Conservation (phyloP, 2,888 invertebrate species). For the Pammene aurita region DNA sequence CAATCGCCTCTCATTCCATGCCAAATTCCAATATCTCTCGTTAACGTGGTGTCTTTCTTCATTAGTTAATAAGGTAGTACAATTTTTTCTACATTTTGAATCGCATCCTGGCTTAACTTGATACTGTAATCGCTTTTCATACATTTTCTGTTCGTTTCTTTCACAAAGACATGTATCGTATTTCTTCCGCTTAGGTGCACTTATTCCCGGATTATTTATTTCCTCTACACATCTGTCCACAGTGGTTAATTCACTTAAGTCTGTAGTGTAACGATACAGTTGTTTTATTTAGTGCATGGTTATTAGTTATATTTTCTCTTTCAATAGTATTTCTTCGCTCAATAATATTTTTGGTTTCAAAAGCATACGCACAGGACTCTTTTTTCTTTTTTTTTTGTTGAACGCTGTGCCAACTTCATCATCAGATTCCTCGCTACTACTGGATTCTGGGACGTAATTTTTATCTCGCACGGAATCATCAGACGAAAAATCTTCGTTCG, state of each 20-base stretch:
- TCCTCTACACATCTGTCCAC: neutral
- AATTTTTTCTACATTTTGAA: neutral
- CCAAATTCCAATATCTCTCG: neutral
- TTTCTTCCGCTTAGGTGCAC: neutral
- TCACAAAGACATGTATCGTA: neutral
- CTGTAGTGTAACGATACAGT: neutral
- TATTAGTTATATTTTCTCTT: neutral
- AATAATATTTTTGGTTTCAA: neutral
- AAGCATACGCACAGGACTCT: neutral
- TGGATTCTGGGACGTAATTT: neutral
- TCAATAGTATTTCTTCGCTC: neutral
- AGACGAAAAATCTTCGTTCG: neutral
- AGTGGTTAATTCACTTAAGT: neutral
- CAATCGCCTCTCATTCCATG: neutral
- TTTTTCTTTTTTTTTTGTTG: neutral
- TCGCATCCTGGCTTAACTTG: neutral
- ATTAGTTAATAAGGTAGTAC: too few relatives aligned
- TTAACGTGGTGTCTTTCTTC: neutral
- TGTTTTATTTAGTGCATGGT: neutral
- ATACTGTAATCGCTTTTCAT: neutral
- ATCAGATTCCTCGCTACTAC: neutral
- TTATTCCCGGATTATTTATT: neutral
- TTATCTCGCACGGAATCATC: neutral
- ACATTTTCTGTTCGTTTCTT: neutral
- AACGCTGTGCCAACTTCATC: neutral